These are phyloP conservation scores for Gadus chalcogrammus DNA, from an alignment of 2,113 vertebrate genomes.

Conservation along the genomic window DNA sequence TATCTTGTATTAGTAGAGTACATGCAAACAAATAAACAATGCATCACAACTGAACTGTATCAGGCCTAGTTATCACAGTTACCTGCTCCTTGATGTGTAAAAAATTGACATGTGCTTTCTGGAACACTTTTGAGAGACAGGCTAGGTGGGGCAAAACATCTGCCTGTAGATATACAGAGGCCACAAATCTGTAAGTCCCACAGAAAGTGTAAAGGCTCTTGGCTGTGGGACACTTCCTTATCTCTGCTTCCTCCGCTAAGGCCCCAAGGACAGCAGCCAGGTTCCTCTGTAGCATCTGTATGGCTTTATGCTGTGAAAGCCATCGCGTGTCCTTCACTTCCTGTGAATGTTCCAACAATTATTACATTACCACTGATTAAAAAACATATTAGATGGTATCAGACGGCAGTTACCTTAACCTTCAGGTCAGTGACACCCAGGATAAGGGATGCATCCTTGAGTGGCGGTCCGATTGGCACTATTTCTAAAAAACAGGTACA, in stretches of 20 bases:
- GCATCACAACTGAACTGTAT: not conserved
- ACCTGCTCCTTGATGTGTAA: conserved; percentile 23
- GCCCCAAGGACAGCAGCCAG: conserved; percentile 20
- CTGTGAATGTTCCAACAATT: not conserved
- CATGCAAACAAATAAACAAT: not conserved
- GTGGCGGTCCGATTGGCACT: no score
- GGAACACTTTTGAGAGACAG: conserved; percentile 21
- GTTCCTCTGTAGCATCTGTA: conserved; percentile 8
- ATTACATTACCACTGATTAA: no score
- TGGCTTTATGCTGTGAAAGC: conserved; percentile 24
- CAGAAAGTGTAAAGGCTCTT: conserved; percentile 17
- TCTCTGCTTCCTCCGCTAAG: conserved; percentile 10
- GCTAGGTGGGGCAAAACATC: conserved; percentile 28
- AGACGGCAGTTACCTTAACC: no score
- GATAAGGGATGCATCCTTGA: no score
- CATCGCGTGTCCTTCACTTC: no score
- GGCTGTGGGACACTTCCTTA: conserved; percentile 4
- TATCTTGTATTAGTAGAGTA: not conserved
- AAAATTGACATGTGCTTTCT: conserved; percentile 22
- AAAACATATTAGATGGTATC: no score
- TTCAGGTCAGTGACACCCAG: no score
- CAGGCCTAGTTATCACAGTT: not conserved
- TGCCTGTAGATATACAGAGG: conserved; percentile 18
- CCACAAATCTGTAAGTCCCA: conserved; percentile 22
- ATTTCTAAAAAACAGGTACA: no score